phyloP scores from a whole-genome alignment of 2,113 vertebrate genomes.

The Chiloscyllium plagiosum region DNA sequence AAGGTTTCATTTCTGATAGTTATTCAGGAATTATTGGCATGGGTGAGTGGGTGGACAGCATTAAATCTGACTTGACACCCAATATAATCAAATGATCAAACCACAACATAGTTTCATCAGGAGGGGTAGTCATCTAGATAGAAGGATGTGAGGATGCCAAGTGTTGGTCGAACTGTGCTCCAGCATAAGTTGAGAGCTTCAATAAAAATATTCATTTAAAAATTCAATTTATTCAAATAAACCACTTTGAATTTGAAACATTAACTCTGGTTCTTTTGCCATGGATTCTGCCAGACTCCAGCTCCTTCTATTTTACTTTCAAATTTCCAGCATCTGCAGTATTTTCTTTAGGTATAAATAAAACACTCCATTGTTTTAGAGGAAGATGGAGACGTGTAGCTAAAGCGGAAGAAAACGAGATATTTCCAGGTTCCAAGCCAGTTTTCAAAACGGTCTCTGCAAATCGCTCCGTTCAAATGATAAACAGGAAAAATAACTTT shows the following conservation, averaged over 20 bases:
- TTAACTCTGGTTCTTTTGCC: too few relatives aligned
- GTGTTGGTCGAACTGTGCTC: background rate
- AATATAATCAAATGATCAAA: background rate
- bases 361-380: background rate
- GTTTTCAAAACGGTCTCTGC: background rate
- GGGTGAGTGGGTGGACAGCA: background rate
- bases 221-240: too few relatives aligned
- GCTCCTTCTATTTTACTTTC: too few relatives aligned
- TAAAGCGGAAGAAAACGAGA: background rate
- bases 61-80: background rate
- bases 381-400: background rate
- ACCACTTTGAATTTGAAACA: too few relatives aligned
- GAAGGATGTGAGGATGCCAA: background rate
- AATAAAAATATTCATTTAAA: background rate
- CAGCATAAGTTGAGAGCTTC: background rate
- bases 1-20: background rate
- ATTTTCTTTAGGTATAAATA: background rate
- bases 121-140: background rate
- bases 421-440: background rate
- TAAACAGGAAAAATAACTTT: background rate
- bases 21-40: background rate
- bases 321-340: too few relatives aligned
- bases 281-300: too few relatives aligned
- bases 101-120: background rate
- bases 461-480: background rate